phyloP scores from a whole-genome alignment of 2,797 vertebrate species.

The Hemibagrus guttatus region DNA sequence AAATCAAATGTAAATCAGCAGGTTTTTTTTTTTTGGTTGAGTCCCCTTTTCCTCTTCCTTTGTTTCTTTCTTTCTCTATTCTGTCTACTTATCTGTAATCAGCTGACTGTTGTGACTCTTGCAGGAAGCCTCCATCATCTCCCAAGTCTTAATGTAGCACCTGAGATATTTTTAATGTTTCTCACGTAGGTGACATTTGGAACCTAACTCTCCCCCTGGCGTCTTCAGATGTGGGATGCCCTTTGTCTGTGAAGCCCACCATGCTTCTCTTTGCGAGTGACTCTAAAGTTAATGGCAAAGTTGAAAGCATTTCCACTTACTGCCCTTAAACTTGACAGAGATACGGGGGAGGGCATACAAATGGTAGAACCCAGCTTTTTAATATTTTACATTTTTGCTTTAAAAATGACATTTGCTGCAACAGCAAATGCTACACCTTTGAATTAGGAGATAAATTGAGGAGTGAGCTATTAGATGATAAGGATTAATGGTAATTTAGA shows the following conservation, averaged over 20 bases:
- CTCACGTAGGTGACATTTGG: slow-evolving; percentile 70
- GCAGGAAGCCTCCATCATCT: not conserved
- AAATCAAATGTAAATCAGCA: not conserved
- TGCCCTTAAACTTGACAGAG: slow-evolving; percentile 67
- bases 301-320: slow-evolving; percentile 67
- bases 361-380: slow-evolving; percentile 44
- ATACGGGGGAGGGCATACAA: slow-evolving; percentile 14
- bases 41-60: not conserved
- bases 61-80: not conserved
- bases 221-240: slow-evolving; percentile 54
- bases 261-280: slow-evolving; percentile 55
- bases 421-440: slow-evolving; percentile 24
- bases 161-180: slow-evolving; percentile 67
- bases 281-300: slow-evolving; percentile 68
- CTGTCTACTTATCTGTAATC: not conserved
- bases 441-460: not conserved
- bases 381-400: slow-evolving; percentile 61
- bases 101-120: not conserved
- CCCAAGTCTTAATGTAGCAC: slow-evolving; percentile 42
- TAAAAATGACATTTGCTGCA: slow-evolving; percentile 65
- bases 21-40: too few species aligned
- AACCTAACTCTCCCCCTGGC: slow-evolving; percentile 53
- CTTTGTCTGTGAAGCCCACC: slow-evolving; percentile 54
- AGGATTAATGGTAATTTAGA: slow-evolving; percentile 36
- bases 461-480: slow-evolving; percentile 35